phyloP scores from a whole-genome alignment of 2,113 vertebrate genomes.

The Clupea harengus region DNA sequence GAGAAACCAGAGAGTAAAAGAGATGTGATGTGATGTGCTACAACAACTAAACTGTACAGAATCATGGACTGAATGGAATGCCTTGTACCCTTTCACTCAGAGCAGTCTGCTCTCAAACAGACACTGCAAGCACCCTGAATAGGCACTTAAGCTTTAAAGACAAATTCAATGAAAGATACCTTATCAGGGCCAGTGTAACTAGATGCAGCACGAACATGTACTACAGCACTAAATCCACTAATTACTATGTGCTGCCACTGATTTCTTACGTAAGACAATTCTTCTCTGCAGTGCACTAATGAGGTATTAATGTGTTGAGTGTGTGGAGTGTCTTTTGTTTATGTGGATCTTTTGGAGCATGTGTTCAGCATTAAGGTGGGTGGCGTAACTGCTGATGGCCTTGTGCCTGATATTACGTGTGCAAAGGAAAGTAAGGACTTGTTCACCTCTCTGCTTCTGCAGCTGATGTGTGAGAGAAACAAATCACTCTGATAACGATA shows the following conservation, averaged over 20 bases:
- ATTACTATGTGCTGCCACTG: neutral
- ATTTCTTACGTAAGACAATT: neutral
- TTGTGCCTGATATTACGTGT: neutral
- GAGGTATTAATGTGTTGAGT: neutral
- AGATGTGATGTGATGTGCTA: too few species aligned
- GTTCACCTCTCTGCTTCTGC: neutral
- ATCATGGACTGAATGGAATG: neutral
- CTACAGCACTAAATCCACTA: neutral
- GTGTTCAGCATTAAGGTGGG: neutral
- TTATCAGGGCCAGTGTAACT: too few species aligned
- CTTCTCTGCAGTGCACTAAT: neutral
- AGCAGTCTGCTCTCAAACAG: neutral
- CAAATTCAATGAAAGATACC: too few species aligned
- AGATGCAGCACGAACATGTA: neutral
- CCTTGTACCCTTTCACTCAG: neutral
- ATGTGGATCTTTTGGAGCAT: neutral
- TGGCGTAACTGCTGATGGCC: neutral
- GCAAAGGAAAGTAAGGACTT: neutral
- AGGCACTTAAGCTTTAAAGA: too few species aligned
- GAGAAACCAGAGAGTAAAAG: neutral
- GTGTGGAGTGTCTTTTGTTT: neutral
- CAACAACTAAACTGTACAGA: neutral
- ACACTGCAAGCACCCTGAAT: too few species aligned
- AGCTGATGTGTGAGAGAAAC: neutral
- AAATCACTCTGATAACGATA: too few species aligned